Percentiles rank a stretch among this genome's conserved stretches.
Conservation (phyloP, 2,888 invertebrate genomes). For the Gonocerus acuteangulatus region DNA sequence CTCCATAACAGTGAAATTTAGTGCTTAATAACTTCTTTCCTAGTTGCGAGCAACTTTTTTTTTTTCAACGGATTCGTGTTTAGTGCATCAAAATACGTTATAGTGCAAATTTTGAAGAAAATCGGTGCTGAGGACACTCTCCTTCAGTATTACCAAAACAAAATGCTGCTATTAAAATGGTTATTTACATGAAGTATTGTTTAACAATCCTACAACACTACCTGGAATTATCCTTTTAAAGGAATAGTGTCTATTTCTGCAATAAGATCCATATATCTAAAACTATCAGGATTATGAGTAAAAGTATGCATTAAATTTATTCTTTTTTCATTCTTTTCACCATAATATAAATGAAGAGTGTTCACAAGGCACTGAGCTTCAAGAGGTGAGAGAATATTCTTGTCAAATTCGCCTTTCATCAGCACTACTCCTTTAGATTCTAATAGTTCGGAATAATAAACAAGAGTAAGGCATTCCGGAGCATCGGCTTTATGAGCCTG, state of each 20-base stretch:
- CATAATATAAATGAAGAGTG: constrained; percentile 77
- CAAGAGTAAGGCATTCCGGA: constrained; percentile 73
- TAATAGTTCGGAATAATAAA: constrained; percentile 67
- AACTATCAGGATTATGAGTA: constrained; percentile 60
- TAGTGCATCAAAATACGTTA: no score
- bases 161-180: no score
- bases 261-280: constrained; percentile 75
- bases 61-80: no score
- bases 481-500: constrained; percentile 82
- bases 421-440: constrained; percentile 65
- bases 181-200: no score
- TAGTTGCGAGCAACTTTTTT: no score
- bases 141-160: no score
- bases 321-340: constrained; percentile 56
- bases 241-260: constrained; percentile 55
- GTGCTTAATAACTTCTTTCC: no score
- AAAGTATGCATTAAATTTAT: constrained; percentile 59
- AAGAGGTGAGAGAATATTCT: constrained; percentile 61
- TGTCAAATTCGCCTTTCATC: constrained; percentile 81
- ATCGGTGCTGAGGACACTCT: no score
- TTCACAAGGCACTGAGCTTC: constrained; percentile 83
- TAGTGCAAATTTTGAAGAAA: no score
- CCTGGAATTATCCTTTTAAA: neutral
- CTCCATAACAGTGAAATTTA: no score
- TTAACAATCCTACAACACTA: no score